Conservation (phyloP, 2,888 invertebrate genomes). For the Cataglyphis livida region DNA sequence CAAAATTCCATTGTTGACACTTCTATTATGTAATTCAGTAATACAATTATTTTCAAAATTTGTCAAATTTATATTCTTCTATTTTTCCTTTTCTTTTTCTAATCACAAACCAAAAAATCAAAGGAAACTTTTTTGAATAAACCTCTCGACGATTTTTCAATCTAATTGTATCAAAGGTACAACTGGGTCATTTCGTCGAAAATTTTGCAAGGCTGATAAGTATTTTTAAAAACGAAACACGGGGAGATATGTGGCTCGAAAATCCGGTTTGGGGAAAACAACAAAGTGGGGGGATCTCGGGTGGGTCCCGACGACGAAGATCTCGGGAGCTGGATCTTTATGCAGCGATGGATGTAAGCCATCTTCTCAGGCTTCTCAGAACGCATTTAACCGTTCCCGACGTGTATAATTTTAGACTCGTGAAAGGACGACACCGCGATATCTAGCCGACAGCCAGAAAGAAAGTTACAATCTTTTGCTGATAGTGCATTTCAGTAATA, state of each 20-base stretch:
- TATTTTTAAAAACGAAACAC: slow-evolving; percentile 25
- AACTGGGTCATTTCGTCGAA: slow-evolving; percentile 83
- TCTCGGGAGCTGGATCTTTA: slow-evolving; percentile 42
- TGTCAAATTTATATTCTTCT: neutral
- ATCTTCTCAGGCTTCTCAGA: slow-evolving; percentile 71
- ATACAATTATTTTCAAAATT: neutral
- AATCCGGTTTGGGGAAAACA: slow-evolving; percentile 82
- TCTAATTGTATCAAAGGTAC: slow-evolving; percentile 70
- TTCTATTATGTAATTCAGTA: neutral
- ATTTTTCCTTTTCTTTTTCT: neutral
- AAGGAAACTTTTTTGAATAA: neutral
- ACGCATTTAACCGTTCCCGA: slow-evolving; percentile 66
- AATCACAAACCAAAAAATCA: neutral
- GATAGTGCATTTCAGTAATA: slow-evolving; percentile 4
- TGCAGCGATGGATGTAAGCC: slow-evolving; percentile 48
- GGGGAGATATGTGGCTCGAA: slow-evolving; percentile 65
- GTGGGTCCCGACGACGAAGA: neutral
- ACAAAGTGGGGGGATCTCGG: slow-evolving; percentile 47
- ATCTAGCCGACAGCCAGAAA: slow-evolving; percentile 12
- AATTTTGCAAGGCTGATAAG: slow-evolving; percentile 72
- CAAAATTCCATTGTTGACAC: neutral
- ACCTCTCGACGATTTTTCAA: slow-evolving; percentile 58
- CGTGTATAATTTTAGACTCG: slow-evolving; percentile 62
- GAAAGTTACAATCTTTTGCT: neutral
- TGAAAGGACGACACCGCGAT: slow-evolving; percentile 29